A percentile compares a stretch with the other conserved stretches of the same genome.
These are phyloP conservation scores for Balearica regulorum DNA, from an alignment of 2,797 vertebrate species.

Conservation along the genomic window DNA sequence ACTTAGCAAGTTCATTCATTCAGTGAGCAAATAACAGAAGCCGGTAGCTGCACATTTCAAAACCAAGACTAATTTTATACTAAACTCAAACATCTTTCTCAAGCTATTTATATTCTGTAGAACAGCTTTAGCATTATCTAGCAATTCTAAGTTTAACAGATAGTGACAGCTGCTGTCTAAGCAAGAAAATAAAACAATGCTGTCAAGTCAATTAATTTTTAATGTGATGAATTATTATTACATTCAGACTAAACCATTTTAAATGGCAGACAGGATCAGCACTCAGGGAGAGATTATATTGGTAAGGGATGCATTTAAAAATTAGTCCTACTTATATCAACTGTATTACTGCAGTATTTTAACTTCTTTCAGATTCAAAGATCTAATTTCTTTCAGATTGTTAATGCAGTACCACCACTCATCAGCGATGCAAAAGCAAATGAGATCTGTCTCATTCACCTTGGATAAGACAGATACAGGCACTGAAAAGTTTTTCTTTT, in stretches of 20 bases:
- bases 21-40: neutral
- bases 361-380: neutral
- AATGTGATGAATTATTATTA: conserved; percentile 28
- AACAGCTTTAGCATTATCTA: neutral
- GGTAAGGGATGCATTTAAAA: neutral
- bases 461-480: neutral
- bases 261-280: neutral
- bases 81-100: neutral
- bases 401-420: neutral
- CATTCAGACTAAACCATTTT: neutral
- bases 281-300: neutral
- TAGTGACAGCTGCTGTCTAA: conserved; percentile 35
- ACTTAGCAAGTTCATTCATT: neutral
- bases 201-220: conserved; percentile 45
- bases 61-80: neutral
- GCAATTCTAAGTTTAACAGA: conserved; percentile 23
- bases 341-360: neutral
- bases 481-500: neutral
- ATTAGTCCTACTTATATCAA: neutral
- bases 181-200: conserved; percentile 42
- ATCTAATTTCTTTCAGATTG: neutral
- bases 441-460: neutral
- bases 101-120: conserved; percentile 20
- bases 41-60: neutral
- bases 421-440: neutral